phyloP scores from a whole-genome alignment of 2,113 vertebrate genomes.

The Spea bombifrons region DNA sequence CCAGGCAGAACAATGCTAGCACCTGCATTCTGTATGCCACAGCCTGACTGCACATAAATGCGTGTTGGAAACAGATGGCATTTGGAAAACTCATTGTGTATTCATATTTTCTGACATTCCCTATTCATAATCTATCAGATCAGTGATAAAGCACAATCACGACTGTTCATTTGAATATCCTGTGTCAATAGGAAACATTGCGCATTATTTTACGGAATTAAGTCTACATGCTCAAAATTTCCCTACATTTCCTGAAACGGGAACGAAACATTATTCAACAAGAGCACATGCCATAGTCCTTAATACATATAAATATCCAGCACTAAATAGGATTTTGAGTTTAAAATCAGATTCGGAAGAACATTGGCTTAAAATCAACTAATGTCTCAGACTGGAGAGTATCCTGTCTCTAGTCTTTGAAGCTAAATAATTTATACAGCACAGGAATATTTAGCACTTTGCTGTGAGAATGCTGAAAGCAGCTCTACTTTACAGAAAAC shows the following conservation, averaged over 20 bases:
- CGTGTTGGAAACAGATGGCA: conserved; percentile 11
- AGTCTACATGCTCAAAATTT: conserved; percentile 14
- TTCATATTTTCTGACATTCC: conserved; percentile 23
- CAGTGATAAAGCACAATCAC: conserved; percentile 37
- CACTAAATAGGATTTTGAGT: conserved; percentile 37
- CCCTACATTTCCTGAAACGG: conserved; percentile 15
- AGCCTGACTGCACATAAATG: conserved; percentile 7
- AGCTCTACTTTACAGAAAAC: conserved; percentile 16
- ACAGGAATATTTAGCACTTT: conserved; percentile 45
- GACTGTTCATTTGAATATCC: conserved; percentile 35
- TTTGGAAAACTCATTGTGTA: conserved; percentile 22
- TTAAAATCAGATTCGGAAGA: conserved; percentile 32
- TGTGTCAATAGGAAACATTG: conserved; percentile 28
- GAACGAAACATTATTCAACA: conserved; percentile 37
- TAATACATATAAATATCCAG: conserved; percentile 38
- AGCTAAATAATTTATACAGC: conserved; percentile 45
- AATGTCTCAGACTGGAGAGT: conserved; percentile 29
- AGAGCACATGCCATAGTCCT: conserved; percentile 22
- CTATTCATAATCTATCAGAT: conserved; percentile 46
- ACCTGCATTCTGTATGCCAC: not conserved
- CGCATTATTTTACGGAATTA: conserved; percentile 35
- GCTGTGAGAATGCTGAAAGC: conserved; percentile 38
- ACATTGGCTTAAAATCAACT: conserved; percentile 39
- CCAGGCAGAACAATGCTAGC: conserved; percentile 1
- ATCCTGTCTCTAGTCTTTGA: conserved; percentile 32